phyloP scores from a whole-genome alignment of 1,140 invertebrate species.

The Panonychus citri region DNA sequence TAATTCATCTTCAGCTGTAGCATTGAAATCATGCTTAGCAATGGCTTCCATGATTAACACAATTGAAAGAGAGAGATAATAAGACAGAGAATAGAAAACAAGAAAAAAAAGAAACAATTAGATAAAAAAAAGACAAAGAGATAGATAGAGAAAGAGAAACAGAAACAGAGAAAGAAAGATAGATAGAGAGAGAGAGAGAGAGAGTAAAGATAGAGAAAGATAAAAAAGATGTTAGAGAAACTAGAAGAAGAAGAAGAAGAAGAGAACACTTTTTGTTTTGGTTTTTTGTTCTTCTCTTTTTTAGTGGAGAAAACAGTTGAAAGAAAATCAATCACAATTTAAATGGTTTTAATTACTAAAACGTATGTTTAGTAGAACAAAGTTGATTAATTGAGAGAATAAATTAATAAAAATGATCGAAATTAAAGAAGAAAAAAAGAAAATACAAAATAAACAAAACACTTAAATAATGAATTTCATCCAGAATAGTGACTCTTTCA shows the following conservation, averaged over 20 bases:
- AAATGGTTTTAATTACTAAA: neutral
- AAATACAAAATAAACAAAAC: no score
- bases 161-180: neutral
- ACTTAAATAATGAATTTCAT: no score
- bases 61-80: neutral
- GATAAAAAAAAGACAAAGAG: neutral
- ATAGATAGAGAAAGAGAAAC: neutral
- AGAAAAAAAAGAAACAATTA: neutral
- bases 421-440: no score
- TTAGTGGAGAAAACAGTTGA: no score
- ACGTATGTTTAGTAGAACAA: neutral
- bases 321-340: no score
- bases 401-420: no score
- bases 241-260: neutral
- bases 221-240: neutral
- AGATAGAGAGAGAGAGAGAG: neutral
- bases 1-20: conserved; percentile 31
- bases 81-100: neutral
- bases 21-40: conserved; percentile 31
- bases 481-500: no score
- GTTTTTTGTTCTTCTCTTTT: no score
- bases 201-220: neutral
- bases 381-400: no score
- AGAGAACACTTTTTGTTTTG: neutral
- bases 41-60: conserved; percentile 28